A percentile compares a stretch with the other conserved stretches of the same genome.
These are phyloP conservation scores for Chionis minor DNA, from an alignment of 2,113 vertebrate species.

Conservation along the genomic window DNA sequence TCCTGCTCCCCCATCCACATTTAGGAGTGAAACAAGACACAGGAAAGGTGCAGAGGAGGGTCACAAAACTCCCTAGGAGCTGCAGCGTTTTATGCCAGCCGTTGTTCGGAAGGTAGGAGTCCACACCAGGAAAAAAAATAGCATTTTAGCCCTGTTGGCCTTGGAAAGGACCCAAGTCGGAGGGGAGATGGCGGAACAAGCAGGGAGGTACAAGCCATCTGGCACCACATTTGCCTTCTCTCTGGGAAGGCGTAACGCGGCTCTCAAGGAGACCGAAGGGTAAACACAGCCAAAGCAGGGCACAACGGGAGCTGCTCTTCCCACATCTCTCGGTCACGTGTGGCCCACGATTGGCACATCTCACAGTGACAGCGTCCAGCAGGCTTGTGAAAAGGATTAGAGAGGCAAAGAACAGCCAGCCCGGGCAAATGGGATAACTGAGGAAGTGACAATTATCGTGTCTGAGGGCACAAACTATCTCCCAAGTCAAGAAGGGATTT, in stretches of 20 bases:
- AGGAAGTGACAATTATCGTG: accelerated
- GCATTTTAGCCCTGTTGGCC: not conserved
- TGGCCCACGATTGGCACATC: not conserved
- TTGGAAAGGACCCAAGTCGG: constrained; percentile 7
- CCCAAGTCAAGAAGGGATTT: accelerated
- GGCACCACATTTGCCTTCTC: not conserved
- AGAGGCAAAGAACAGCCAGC: not conserved
- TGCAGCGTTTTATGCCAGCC: not conserved
- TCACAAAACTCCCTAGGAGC: not conserved
- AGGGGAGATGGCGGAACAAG: not conserved
- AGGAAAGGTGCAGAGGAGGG: not conserved
- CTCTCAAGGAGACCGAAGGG: not conserved
- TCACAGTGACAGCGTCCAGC: not conserved
- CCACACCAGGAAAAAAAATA: constrained; percentile 1
- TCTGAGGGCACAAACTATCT: not conserved
- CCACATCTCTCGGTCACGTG: not conserved
- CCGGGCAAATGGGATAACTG: not conserved
- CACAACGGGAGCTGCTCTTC: not conserved
- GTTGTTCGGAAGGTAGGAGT: not conserved
- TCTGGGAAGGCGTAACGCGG: not conserved
- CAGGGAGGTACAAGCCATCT: not conserved
- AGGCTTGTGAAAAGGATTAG: not conserved
- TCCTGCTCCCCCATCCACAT: not conserved
- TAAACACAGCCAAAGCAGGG: not conserved
- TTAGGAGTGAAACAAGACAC: not conserved